A percentile compares a stretch with the other conserved stretches of the same genome.
phyloP scores from a whole-genome alignment of 2,888 invertebrate genomes.

The Drosophila mettleri region DNA sequence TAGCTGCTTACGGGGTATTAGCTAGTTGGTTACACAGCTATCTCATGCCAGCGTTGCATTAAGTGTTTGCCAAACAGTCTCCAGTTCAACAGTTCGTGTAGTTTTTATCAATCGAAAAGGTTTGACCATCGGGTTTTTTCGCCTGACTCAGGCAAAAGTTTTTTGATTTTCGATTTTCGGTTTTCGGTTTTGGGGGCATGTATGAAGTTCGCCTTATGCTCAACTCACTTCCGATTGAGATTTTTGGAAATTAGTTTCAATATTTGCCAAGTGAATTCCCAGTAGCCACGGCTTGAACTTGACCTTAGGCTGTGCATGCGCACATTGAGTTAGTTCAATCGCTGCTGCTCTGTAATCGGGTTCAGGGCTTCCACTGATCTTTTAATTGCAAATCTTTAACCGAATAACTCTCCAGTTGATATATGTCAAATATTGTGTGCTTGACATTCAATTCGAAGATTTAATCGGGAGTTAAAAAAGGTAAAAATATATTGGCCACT shows the following conservation, averaged over 20 bases:
- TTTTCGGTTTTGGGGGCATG: constrained; percentile 14
- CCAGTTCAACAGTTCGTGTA: constrained; percentile 40
- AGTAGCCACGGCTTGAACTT: constrained; percentile 58
- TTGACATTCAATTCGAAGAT: not conserved
- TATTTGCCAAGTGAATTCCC: constrained; percentile 60
- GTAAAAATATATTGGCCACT: not conserved
- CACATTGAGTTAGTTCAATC: constrained; percentile 56
- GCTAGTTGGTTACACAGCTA: not conserved
- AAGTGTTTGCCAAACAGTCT: constrained; percentile 63
- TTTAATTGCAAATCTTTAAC: constrained; percentile 24
- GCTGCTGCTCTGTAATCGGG: constrained; percentile 39
- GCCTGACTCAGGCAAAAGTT: constrained; percentile 33
- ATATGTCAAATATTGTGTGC: constrained; percentile 3
- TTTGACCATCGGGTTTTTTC: constrained; percentile 73
- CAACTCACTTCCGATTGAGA: constrained; percentile 60
- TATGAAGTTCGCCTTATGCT: constrained; percentile 29
- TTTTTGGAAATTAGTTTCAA: constrained; percentile 45
- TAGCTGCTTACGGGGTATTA: not conserved
- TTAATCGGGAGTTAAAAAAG: not conserved
- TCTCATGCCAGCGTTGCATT: constrained; percentile 7
- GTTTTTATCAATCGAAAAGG: constrained; percentile 58
- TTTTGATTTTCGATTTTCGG: not conserved
- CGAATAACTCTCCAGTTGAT: constrained; percentile 17
- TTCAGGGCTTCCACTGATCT: constrained; percentile 50
- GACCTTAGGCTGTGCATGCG: constrained; percentile 45